Conservation (phyloP, 2,888 invertebrate genomes). For the Euplagia quadripunctaria region DNA sequence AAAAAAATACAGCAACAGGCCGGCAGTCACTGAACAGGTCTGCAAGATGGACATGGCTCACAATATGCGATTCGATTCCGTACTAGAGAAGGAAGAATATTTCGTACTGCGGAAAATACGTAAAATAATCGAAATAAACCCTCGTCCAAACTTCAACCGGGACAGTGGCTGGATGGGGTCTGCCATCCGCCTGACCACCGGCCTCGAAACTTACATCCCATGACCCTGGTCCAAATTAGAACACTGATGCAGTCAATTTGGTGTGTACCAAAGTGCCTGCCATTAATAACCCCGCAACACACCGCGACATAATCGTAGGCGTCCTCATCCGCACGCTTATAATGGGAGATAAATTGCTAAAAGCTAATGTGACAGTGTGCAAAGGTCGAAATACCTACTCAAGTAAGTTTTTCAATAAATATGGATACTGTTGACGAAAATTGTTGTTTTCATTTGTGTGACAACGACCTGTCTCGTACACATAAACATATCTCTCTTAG, state of each 20-base stretch:
- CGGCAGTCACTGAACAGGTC: no score
- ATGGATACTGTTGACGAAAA: not conserved
- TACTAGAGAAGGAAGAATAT: not conserved
- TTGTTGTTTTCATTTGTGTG: not conserved
- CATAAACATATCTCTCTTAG: not conserved
- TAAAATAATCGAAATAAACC: not conserved
- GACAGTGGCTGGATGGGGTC: not conserved
- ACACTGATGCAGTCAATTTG: not conserved
- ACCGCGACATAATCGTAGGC: not conserved
- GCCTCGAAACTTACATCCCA: not conserved
- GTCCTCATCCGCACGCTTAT: not conserved
- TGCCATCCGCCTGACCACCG: not conserved
- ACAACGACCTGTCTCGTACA: not conserved
- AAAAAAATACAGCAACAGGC: no score
- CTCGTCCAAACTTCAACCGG: not conserved
- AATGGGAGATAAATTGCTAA: not conserved
- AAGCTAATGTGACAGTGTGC: no score
- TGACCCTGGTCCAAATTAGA: not conserved
- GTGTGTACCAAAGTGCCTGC: not conserved
- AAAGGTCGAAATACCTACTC: not conserved
- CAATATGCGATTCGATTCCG: not conserved
- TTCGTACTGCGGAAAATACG: no score
- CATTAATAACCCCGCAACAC: not conserved
- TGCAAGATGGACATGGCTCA: no score
- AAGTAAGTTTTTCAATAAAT: not conserved